Base-by-base conservation (phyloP, 2,888 invertebrate genomes). In the Oasisia sp. region DNA sequence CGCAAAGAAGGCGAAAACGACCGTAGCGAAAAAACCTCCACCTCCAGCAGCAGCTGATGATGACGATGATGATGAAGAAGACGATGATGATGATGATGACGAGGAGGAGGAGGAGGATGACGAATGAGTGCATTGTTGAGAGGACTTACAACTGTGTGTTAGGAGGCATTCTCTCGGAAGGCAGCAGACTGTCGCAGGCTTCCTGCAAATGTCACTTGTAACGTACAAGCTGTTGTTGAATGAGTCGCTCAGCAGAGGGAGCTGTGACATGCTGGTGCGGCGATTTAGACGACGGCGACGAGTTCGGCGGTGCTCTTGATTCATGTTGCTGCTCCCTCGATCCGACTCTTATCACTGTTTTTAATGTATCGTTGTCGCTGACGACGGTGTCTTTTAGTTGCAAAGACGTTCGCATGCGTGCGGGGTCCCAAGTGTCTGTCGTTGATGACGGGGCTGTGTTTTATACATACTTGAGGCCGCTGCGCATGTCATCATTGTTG, bases 31-130 rank as follows among this genome's bases (percentile, higher is more conserved):
- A 38, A 44, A 38, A 38, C 38, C 90, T 27, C 89, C 91, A n/a
- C 89, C 92, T 32, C 58, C 74, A 5, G 92, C 38, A 32, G 92
- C 74, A 5, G 92, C 38, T 50, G 92, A 92, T 98, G 93, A 93
- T 32, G 93, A 92, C 89, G 93, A 92, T n/a, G 93, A 93, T 11
- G 93, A 93, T 5, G 93, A 94, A 2, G 93, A 94, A 44, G 94
- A 93, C 44, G 93, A 93, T 1, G 93, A 93, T 0, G 93, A 94
- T 11, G 94, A 94, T 3, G 94, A 93, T 32, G 94, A 94, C 4
- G 94, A 94, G 5, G 94, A 94, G 0, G 94, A 94, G 7, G 74
- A 74, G 7, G 74, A 74, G 27, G 74, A 74, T 74, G 74, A 74
- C 27, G 74, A 74, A 74, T 74, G 74, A 74, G 74, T 27, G 74